Evolutionary conservation across 1,140 invertebrate species (phyloP).

Genomic region (Philopotamus ludificatus): DNA sequence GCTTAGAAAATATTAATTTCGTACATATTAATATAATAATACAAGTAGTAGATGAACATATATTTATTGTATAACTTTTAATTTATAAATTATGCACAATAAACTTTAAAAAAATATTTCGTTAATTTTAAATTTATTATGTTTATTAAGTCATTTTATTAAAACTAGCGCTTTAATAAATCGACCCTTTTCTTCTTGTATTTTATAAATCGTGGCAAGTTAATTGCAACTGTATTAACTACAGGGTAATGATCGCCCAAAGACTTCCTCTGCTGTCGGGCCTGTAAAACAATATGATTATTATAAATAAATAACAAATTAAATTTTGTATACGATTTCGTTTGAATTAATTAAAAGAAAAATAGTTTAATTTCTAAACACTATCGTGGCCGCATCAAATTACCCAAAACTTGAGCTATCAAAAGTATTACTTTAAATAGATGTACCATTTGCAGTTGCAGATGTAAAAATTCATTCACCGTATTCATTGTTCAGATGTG

Average conservation of each 20-base stretch:
- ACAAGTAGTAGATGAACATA: neutral
- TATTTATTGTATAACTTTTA: neutral
- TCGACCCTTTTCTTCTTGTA: slow-evolving; percentile 58
- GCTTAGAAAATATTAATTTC: neutral
- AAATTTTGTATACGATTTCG: slow-evolving; percentile 1
- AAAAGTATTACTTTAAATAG: no score
- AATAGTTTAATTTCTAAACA: no score
- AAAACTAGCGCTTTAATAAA: neutral
- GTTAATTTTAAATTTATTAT: neutral
- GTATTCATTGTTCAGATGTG: no score
- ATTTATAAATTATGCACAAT: neutral
- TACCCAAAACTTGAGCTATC: no score
- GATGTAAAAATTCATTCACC: no score
- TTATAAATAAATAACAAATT: slow-evolving; percentile 42
- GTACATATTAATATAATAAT: neutral
- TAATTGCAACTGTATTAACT: slow-evolving; percentile 67
- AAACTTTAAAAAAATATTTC: neutral
- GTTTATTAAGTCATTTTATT: neutral
- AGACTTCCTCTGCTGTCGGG: slow-evolving; percentile 62
- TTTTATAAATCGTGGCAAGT: slow-evolving; percentile 70
- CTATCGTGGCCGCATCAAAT: no score
- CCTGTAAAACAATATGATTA: slow-evolving; percentile 49
- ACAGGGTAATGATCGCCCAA: slow-evolving; percentile 66
- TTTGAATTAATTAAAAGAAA: neutral
- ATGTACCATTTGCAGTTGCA: no score